Base-by-base conservation (phyloP, 2,888 invertebrate genomes). In the Acleris laterana region DNA sequence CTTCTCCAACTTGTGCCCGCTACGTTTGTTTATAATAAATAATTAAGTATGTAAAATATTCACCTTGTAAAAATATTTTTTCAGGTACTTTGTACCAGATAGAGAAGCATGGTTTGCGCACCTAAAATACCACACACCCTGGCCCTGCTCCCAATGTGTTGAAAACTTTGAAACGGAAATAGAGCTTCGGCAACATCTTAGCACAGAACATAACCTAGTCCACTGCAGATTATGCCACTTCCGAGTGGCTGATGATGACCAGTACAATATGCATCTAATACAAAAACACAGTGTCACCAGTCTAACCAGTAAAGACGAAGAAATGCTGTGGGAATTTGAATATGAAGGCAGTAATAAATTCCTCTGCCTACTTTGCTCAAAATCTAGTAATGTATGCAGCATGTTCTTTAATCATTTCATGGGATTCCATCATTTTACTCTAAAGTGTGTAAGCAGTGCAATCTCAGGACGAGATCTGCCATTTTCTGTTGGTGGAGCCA, bases 211-310 rank as follows among this genome's bases (percentile, higher is more conserved):
- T 65, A 83, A 84, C 16, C 75, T 93, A 0, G 88, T 93, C 0
- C 93, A 93, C 69, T 93, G 93, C 64, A 81, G 90, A 2, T 78
- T 93, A 1, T 93, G 93, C 66, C 87, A 89, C 69, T 89, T 93
- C 62, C 79, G 91, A 69, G 77, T 92, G 2, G 75, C 85, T 2
- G 87, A 88, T 28, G 84, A 87, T 71, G 86, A 88, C 7, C 79
- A 87, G 19, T 93, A 92, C 68, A 77, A 87, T 20, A 72, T 76
- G 3, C 93, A 93, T 76, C 77, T 93, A 4, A 80, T 82, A 48
- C 85, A 90, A 74, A 93, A 91, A 70, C 93, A 93, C 58, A 85
- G 81, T 76, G 86, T 92, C 0, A 79, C 84, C 5, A 87, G 87
- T 74, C 73, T 83, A 0, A 63, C 78, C 1, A 78, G 75, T 49